Base-by-base conservation (phyloP, 2,888 invertebrate species). In the Carpatolechia fugitivella region DNA sequence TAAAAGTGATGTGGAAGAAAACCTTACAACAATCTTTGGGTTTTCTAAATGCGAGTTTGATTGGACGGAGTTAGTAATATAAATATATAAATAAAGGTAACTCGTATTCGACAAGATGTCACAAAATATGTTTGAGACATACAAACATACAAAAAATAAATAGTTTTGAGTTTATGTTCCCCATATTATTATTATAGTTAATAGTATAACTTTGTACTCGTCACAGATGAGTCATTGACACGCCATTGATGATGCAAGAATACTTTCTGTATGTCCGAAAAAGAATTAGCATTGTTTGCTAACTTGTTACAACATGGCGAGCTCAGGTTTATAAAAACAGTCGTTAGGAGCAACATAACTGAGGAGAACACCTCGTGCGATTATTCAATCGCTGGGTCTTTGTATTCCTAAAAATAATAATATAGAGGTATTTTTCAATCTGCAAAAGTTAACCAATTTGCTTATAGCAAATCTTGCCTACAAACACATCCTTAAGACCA, bases 1-100 rank as follows among this genome's bases (percentile, higher is more conserved):
- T 55, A 55, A 67, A 62, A 60, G 53, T 58, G 38, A 65, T 64
- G 33, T 40, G n/a, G 69, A 70, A 73, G 62, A 57, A 60, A 61
- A 65, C 60, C 64, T 69, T 68, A 65, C 69, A 65, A 65, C 69
- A 74, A 78, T 85, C 85, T 87, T 87, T 87, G 85, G 82, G 79
- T 71, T 73, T 67, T 71, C 70, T 73, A 80, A 81, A 84, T 78
- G 79, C 77, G 65, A 76, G 63, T 64, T 61, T 58, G 57, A 66
- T 60, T 52, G 63, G 68, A 74, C 63, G 60, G 66, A 64, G 59
- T 60, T 58, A 54, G 18, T 10, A 48, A 35, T 3, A 6, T 20
- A 18, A 41, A n/a, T 41, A 11, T 41, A 8, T 7, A 5, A 16
- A n/a, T 16, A 16, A 40, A 40, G 40, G 40, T 40, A 40, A 40